Percentiles rank a stretch among this genome's conserved stretches.
phyloP scores from a whole-genome alignment of 2,113 vertebrate genomes.

The Puffinus mauretanicus region DNA sequence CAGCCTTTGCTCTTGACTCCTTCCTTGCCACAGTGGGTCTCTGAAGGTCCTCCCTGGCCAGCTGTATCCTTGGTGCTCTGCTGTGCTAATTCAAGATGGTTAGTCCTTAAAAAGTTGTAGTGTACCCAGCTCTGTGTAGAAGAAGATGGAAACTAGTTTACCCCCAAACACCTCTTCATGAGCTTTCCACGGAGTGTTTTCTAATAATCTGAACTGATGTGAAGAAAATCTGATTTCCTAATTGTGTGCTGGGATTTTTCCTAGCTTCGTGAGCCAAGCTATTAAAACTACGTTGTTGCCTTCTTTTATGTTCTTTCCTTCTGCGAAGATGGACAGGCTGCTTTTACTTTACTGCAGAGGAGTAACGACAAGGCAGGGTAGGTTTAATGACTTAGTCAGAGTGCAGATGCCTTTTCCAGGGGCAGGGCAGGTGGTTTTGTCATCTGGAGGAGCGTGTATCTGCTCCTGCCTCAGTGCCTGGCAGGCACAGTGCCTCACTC shows the following conservation, averaged over 20 bases:
- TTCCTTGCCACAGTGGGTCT: neutral
- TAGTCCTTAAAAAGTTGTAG: neutral
- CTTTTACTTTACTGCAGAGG: neutral
- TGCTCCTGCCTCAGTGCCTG: neutral
- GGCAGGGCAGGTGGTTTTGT: slow-evolving; percentile 14
- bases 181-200: neutral
- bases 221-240: neutral
- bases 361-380: neutral
- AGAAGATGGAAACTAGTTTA: neutral
- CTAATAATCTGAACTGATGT: neutral
- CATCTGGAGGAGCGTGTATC: neutral
- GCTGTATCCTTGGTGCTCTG: neutral
- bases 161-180: neutral
- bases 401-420: neutral
- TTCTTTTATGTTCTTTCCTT: neutral
- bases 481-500: neutral
- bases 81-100: neutral
- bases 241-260: neutral
- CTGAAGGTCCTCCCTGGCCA: neutral
- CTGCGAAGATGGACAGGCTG: neutral
- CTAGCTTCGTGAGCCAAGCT: neutral
- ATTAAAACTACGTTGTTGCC: neutral
- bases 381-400: neutral
- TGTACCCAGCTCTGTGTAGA: neutral
- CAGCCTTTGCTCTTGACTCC: neutral